Percentiles rank a stretch among this genome's conserved stretches.
These are phyloP conservation scores for Aix galericulata DNA, from an alignment of 2,113 vertebrate genomes.

Conservation along the genomic window DNA sequence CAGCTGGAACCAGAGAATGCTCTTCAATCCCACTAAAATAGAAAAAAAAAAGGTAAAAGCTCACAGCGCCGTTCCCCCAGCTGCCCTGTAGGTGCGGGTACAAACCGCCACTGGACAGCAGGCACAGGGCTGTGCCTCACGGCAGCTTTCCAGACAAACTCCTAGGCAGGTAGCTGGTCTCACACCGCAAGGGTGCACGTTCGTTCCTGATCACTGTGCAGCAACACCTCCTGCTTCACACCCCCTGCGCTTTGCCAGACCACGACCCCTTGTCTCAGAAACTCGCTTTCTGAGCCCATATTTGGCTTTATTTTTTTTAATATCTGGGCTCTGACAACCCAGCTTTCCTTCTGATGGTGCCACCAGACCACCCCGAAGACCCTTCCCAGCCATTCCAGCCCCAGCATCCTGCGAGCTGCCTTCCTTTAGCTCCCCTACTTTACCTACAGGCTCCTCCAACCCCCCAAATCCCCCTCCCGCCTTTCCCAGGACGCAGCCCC, in stretches of 20 bases:
- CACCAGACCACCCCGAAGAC: no score
- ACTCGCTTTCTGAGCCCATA: background rate
- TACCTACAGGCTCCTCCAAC: no score
- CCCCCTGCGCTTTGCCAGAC: background rate
- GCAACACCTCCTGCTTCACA: rapidly evolving
- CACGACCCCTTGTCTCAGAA: background rate
- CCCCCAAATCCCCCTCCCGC: no score
- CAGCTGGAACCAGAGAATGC: background rate
- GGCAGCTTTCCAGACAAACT: background rate
- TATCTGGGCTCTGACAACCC: background rate
- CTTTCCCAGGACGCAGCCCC: no score
- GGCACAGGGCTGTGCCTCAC: background rate
- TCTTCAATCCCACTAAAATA: background rate
- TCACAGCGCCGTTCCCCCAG: rapidly evolving
- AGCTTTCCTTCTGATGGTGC: background rate
- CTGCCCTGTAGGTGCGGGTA: background rate
- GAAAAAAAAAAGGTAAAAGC: background rate
- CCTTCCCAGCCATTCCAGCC: no score
- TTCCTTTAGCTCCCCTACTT: no score
- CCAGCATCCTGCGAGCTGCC: no score
- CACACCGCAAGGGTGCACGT: background rate
- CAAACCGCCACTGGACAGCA: background rate
- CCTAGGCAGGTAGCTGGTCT: background rate
- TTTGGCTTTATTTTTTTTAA: background rate
- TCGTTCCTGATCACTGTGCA: background rate